Base-by-base conservation (phyloP, 2,113 vertebrate species). In the Athene noctua region DNA sequence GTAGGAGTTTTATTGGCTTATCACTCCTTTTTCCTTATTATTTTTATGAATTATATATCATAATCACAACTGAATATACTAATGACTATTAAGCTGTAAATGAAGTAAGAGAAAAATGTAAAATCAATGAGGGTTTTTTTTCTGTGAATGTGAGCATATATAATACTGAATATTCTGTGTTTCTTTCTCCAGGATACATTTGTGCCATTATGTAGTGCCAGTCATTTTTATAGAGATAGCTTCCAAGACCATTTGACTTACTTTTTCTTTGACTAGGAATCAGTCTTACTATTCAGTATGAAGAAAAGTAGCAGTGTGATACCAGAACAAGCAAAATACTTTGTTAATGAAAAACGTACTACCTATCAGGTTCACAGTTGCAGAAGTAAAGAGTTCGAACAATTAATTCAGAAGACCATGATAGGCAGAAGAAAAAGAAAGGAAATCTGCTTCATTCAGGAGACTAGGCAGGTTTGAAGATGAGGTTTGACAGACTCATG, bases 381-480 rank as follows among this genome's bases (percentile, higher is more conserved):
- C 49, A 62, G 68, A 42, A 75, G 38, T 22, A 72, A 91, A 84
- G 49, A 66, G n/a, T 29, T 78, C 34, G 9, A 91, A 72, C 80
- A 92, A 77, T 75, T 92, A 94, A 94, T 81, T 92, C 27, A 62
- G 52, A 90, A 90, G 54, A 75, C 58, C 38, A 55, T 42, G 79
- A 57, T 73, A 15, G 19, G 20, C 82, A 72, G 57, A 88, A 81
- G 55, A 82, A 88, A 95, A 94, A 86, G n/a, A 82, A 73, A 89
- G 47, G 51, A 94, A 89, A 62, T 59, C 25, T 85, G 55, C 52
- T 77, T 94, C 66, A 40, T 79, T 95, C 68, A 47, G 47, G 62
- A 80, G 34, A 77, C 44, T 15, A 82, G 88, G 49, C 67, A 95
- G 66, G 40, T 94, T 91, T 94, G 92, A 93, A 88, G 67, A 95